These are phyloP conservation scores for Indri indri DNA, from an alignment of 2,113 vertebrate genomes.

Conservation along the genomic window DNA sequence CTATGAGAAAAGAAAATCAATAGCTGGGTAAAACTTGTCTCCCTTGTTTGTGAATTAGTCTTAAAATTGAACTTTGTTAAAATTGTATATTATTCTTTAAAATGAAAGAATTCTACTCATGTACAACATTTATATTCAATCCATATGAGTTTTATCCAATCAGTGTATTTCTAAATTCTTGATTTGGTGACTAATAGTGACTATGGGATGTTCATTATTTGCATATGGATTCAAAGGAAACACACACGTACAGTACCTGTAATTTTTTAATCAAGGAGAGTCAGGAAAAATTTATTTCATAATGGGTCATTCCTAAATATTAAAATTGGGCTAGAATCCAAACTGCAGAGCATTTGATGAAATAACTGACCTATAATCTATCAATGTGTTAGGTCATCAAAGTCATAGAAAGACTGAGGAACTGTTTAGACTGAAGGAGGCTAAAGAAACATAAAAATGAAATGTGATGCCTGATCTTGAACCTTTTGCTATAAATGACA, in stretches of 20 bases:
- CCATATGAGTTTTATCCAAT: background rate
- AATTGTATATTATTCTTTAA: background rate
- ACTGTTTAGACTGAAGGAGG: background rate
- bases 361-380: background rate
- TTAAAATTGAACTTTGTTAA: background rate
- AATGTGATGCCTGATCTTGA: background rate
- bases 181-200: background rate
- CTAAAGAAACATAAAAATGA: background rate
- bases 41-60: background rate
- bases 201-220: background rate
- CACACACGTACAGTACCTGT: background rate
- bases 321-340: background rate
- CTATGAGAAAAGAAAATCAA: conserved; percentile 80
- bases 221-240: conserved; percentile 22
- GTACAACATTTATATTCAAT: background rate
- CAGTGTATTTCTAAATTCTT: background rate
- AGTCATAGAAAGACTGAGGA: background rate
- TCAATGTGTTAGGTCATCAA: background rate
- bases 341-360: conserved; percentile 8
- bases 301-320: background rate
- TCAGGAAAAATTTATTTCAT: background rate
- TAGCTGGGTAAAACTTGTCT: background rate
- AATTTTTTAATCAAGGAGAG: conserved; percentile 7
- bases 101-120: background rate
- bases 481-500: background rate